A percentile compares a stretch with the other conserved stretches of the same genome.
Conservation (phyloP, 1,140 invertebrate genomes). For the Panagrolaimus sp. region DNA sequence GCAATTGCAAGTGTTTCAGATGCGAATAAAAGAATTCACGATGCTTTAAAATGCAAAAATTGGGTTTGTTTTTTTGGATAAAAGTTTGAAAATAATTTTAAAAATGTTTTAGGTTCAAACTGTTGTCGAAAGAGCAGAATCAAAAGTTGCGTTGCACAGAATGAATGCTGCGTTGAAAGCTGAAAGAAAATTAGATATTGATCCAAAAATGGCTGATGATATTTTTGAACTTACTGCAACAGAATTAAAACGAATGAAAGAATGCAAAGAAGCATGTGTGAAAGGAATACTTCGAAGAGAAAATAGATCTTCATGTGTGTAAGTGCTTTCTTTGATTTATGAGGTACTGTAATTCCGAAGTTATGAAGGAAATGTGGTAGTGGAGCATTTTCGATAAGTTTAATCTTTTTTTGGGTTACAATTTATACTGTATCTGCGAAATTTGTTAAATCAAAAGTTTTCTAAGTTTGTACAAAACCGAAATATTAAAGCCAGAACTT, state of each 20-base stretch:
- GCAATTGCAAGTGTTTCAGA: not conserved
- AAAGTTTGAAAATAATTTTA: not conserved
- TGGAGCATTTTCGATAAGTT: too few relatives aligned
- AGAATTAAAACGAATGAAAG: not conserved
- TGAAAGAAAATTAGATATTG: not conserved
- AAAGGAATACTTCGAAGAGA: too few relatives aligned
- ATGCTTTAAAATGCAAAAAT: not conserved
- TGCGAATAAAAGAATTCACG: not conserved
- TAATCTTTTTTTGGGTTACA: too few relatives aligned
- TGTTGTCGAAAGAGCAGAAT: conserved; percentile 2
- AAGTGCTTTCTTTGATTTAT: too few relatives aligned
- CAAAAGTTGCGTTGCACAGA: conserved; percentile 3
- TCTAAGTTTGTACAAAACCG: too few relatives aligned
- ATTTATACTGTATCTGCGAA: too few relatives aligned
- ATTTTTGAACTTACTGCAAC: not conserved
- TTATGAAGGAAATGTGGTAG: too few relatives aligned
- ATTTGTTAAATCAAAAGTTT: too few relatives aligned
- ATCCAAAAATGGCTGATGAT: not conserved
- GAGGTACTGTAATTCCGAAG: too few relatives aligned
- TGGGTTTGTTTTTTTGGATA: not conserved
- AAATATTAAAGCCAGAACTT: too few relatives aligned
- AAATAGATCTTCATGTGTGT: too few relatives aligned
- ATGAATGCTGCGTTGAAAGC: conserved; percentile 7
- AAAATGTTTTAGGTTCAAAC: not conserved
- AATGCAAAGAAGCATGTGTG: too few relatives aligned